phyloP scores from a whole-genome alignment of 2,113 vertebrate species.

The Heterotis niloticus region DNA sequence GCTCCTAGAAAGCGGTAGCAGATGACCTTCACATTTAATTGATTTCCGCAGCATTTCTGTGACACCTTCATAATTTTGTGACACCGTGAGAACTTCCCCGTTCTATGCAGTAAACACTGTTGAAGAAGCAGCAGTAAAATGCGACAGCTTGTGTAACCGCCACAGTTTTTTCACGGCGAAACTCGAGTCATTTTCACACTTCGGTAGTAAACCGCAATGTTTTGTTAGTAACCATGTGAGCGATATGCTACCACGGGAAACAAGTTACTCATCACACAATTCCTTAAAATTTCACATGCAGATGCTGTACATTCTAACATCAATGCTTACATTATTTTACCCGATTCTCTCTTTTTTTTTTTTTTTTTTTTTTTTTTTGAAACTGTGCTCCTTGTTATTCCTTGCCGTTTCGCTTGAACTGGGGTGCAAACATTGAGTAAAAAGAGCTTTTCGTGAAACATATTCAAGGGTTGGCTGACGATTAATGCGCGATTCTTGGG shows the following conservation, averaged over 20 bases:
- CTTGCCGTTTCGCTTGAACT: background rate
- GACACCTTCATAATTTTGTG: background rate
- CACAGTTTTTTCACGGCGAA: background rate
- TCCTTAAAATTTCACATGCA: too few relatives aligned
- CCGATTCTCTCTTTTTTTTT: too few relatives aligned
- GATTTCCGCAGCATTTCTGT: background rate
- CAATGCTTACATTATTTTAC: too few relatives aligned
- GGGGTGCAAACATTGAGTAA: background rate
- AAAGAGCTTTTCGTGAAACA: background rate
- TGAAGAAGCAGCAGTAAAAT: background rate
- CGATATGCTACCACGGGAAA: too few relatives aligned
- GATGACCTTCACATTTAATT: slow-evolving; percentile 13
- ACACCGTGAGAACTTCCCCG: background rate
- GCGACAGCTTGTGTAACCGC: too few relatives aligned
- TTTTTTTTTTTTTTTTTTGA: too few relatives aligned
- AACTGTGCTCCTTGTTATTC: too few relatives aligned
- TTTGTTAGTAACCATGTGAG: too few relatives aligned
- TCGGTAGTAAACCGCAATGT: too few relatives aligned
- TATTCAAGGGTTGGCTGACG: background rate
- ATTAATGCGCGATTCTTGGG: background rate
- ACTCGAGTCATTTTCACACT: background rate
- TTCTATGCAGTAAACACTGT: background rate
- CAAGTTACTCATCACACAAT: too few relatives aligned
- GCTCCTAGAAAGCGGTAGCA: background rate
- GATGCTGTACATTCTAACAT: too few relatives aligned